A percentile compares a stretch with the other conserved stretches of the same genome.
Conservation (phyloP, 1,140 invertebrate genomes). For the Pseudachorutes palmiensis region DNA sequence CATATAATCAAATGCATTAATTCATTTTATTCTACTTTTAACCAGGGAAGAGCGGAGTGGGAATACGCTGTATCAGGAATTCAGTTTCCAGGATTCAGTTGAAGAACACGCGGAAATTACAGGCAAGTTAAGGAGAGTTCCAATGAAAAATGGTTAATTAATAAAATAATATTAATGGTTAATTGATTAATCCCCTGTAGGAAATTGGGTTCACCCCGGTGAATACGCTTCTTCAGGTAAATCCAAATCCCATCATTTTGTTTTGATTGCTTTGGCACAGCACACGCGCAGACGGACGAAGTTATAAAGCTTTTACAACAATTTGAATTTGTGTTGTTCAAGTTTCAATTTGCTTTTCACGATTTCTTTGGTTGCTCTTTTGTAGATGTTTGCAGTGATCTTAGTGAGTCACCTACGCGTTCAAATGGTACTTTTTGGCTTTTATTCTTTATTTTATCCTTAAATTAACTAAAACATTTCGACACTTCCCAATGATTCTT, state of each 20-base stretch:
- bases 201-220: conserved; percentile 75
- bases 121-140: conserved; percentile 55
- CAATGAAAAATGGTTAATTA: too few relatives aligned
- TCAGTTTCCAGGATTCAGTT: conserved; percentile 79
- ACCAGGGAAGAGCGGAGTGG: conserved; percentile 70
- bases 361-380: conserved; percentile 22
- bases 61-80: conserved; percentile 84
- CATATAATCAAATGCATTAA: background rate
- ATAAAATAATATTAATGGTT: background rate
- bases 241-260: too few relatives aligned
- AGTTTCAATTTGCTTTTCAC: conserved; percentile 1
- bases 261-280: conserved; percentile 27
- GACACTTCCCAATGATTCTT: too few relatives aligned
- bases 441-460: background rate
- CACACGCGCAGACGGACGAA: background rate
- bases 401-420: conserved; percentile 34
- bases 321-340: background rate
- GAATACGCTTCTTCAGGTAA: conserved; percentile 97
- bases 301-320: background rate
- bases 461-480: too few relatives aligned
- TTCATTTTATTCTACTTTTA: conserved; percentile 3
- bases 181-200: conserved; percentile 3
- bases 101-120: conserved; percentile 77
- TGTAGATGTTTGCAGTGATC: conserved; percentile 30
- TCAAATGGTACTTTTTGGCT: conserved; percentile 36